phyloP scores from a whole-genome alignment of 2,797 vertebrate species.

The Typhlichthys eigenmanni region DNA sequence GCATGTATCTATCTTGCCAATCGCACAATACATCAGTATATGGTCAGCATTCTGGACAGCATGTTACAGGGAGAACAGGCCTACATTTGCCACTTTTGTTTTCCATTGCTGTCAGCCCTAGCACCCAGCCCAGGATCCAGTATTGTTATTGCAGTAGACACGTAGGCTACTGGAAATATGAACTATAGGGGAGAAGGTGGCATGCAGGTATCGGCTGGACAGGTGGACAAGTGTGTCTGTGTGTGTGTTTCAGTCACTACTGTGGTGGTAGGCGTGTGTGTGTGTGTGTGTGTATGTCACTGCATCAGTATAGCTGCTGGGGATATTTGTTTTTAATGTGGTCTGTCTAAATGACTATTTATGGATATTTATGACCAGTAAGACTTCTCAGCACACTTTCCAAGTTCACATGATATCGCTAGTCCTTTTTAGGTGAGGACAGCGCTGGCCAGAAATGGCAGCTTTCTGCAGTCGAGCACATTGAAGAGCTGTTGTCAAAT shows the following conservation, averaged over 20 bases:
- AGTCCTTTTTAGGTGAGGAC: too few species aligned
- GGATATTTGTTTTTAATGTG: not conserved
- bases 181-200: not conserved
- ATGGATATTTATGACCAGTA: too few species aligned
- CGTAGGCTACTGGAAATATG: not conserved
- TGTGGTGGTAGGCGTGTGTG: not conserved
- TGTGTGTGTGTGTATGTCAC: conserved; percentile 4
- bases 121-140: conserved; percentile 3
- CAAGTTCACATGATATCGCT: too few species aligned
- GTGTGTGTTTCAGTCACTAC: not conserved
- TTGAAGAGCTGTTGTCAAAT: too few species aligned
- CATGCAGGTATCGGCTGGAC: not conserved
- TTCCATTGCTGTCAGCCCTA: not conserved
- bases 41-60: too few species aligned
- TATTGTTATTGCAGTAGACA: not conserved
- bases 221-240: not conserved
- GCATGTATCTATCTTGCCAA: too few species aligned
- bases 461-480: too few species aligned
- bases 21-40: too few species aligned
- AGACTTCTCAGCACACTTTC: too few species aligned
- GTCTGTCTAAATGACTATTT: too few species aligned
- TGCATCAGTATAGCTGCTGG: not conserved
- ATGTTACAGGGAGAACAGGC: not conserved
- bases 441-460: too few species aligned
- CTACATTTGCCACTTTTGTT: not conserved